Evolutionary conservation across 1,140 invertebrate species (phyloP).

Genomic region (Ruditapes philippinarum): DNA sequence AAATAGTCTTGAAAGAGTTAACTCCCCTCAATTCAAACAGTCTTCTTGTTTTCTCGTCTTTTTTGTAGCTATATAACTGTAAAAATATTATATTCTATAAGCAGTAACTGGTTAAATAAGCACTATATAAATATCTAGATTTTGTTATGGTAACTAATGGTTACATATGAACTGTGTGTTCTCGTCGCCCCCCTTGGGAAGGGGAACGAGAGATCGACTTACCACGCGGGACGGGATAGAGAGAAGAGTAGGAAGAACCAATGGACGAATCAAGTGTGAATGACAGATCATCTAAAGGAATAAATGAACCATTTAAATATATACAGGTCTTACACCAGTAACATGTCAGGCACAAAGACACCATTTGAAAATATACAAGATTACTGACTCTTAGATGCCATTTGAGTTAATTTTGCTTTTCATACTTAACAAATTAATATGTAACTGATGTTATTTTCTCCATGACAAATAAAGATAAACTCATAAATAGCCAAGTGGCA

Average conservation of each 20-base stretch:
- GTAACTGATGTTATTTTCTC: too few relatives aligned
- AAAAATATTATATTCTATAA: too few relatives aligned
- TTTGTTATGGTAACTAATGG: background rate
- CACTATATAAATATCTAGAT: conserved; percentile 2
- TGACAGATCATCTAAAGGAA: conserved; percentile 58
- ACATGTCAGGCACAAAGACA: too few relatives aligned
- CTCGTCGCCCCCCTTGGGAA: conserved; percentile 7
- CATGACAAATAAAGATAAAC: too few relatives aligned
- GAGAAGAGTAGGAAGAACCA: conserved; percentile 55
- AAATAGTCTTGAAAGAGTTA: too few relatives aligned
- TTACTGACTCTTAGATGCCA: background rate
- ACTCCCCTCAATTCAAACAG: too few relatives aligned
- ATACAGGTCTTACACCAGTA: background rate
- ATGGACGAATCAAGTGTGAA: conserved; percentile 66
- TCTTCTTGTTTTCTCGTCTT: too few relatives aligned
- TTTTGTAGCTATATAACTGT: too few relatives aligned
- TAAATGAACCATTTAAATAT: background rate
- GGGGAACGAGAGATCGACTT: conserved; percentile 31
- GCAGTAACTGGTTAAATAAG: background rate
- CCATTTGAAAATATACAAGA: too few relatives aligned
- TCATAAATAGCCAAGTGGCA: too few relatives aligned
- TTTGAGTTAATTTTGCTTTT: background rate
- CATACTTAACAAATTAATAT: too few relatives aligned
- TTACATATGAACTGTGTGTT: background rate
- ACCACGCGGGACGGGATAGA: conserved; percentile 49